A percentile compares a stretch with the other conserved stretches of the same genome.
Conservation (phyloP, 1,140 invertebrate species). For the Eueides isabella region DNA sequence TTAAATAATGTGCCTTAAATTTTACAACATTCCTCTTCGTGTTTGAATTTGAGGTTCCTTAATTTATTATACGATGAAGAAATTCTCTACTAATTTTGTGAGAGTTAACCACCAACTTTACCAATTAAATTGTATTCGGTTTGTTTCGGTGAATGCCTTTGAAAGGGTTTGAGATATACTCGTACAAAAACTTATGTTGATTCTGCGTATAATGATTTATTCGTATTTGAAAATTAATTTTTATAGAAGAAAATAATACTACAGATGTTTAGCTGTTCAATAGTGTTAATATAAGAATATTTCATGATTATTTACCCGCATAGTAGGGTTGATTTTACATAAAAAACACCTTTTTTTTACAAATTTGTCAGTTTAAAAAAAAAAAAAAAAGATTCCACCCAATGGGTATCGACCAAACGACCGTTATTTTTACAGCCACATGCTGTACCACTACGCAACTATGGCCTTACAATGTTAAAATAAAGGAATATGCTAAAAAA, state of each 20-base stretch:
- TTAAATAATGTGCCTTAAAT: constrained; percentile 13
- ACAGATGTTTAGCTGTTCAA: neutral
- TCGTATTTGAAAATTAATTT: neutral
- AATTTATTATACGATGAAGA: constrained; percentile 54
- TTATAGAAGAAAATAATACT: neutral
- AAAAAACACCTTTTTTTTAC: too few relatives aligned
- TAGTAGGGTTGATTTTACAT: too few relatives aligned
- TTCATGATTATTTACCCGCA: too few relatives aligned
- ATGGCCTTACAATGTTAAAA: constrained; percentile 29
- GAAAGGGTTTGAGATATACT: constrained; percentile 34
- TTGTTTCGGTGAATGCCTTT: constrained; percentile 58
- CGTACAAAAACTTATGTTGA: neutral
- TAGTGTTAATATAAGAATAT: neutral
- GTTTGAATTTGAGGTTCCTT: constrained; percentile 52
- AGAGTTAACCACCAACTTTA: constrained; percentile 64
- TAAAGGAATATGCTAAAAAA: constrained; percentile 34
- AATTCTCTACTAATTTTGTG: constrained; percentile 63
- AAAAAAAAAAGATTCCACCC: too few relatives aligned
- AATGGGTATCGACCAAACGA: too few relatives aligned
- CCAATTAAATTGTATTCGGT: constrained; percentile 66
- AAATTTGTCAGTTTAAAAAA: too few relatives aligned
- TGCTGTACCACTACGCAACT: neutral
- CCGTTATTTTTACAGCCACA: too few relatives aligned
- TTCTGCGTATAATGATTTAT: neutral
- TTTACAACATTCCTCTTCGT: constrained; percentile 17